Evolutionary conservation across 2,888 invertebrate species (phyloP).

Genomic region (Meandrusa payeni): DNA sequence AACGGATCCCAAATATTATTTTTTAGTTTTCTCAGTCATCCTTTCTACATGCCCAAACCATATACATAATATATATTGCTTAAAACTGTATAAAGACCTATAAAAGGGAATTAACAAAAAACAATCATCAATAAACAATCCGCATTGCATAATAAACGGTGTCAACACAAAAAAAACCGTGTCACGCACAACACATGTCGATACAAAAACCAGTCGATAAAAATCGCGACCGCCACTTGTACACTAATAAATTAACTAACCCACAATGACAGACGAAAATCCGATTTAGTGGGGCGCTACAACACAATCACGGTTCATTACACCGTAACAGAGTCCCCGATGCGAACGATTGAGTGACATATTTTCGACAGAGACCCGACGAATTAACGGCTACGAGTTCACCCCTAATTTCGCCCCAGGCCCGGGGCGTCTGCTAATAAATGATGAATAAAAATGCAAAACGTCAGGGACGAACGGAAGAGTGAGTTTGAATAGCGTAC

Average conservation of each 20-base stretch:
- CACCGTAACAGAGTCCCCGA: conserved; percentile 51
- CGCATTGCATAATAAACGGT: conserved; percentile 1
- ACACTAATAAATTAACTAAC: conserved; percentile 48
- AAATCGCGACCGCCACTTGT: conserved; percentile 42
- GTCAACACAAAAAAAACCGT: no score
- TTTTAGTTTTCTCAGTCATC: no score
- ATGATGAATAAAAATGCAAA: conserved; percentile 67
- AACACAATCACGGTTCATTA: conserved; percentile 75
- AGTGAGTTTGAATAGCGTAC: conserved; percentile 59
- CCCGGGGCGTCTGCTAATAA: conserved; percentile 43
- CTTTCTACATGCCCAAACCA: no score
- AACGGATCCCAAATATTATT: no score
- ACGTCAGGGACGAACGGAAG: conserved; percentile 56
- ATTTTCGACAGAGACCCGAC: conserved; percentile 48
- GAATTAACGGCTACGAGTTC: conserved; percentile 40
- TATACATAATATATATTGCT: no score
- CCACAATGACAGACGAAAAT: conserved; percentile 57
- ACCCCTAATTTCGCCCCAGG: conserved; percentile 34
- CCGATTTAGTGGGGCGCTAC: conserved; percentile 58
- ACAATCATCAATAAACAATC: not conserved
- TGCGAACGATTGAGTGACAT: conserved; percentile 46
- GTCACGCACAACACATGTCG: conserved; percentile 3
- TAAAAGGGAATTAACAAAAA: no score
- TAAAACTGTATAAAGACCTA: no score
- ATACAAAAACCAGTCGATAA: conserved; percentile 23